Conservation (phyloP, 2,797 vertebrate species). For the Alectoris magna region DNA sequence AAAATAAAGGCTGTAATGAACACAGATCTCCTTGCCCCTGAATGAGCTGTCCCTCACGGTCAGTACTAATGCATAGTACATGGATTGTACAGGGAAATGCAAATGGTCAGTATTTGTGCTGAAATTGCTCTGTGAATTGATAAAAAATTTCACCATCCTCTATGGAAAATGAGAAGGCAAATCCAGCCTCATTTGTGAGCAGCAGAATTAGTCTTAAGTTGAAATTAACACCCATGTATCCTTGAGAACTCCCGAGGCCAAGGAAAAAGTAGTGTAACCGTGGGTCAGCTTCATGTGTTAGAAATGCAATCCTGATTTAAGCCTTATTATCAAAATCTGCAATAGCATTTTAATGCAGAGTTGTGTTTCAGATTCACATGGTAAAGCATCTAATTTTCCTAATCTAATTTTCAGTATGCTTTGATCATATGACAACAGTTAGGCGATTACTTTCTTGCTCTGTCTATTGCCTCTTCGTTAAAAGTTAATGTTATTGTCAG, state of each 20-base stretch:
- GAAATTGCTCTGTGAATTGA: neutral
- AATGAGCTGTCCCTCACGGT: neutral
- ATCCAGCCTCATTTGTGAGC: neutral
- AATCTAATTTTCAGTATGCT: neutral
- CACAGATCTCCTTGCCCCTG: neutral
- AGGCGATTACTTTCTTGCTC: neutral
- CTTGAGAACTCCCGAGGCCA: neutral
- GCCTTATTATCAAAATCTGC: neutral
- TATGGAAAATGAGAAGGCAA: neutral
- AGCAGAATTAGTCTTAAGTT: neutral
- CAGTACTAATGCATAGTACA: neutral
- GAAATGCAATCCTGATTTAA: constrained; percentile 22
- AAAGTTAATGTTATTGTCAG: constrained; percentile 8
- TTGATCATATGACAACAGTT: neutral
- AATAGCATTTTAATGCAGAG: constrained; percentile 37
- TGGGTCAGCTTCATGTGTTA: neutral
- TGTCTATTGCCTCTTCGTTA: neutral
- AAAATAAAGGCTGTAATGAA: neutral
- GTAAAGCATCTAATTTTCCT: constrained; percentile 40
- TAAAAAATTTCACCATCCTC: neutral
- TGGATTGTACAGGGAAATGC: neutral
- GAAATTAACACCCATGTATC: constrained; percentile 23
- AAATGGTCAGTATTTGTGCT: neutral
- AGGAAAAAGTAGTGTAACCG: neutral
- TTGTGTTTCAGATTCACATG: constrained; percentile 13